Percentiles rank a stretch among this genome's conserved stretches.
phyloP scores from a whole-genome alignment of 2,888 invertebrate species.

The Sphaeridia pumilis region DNA sequence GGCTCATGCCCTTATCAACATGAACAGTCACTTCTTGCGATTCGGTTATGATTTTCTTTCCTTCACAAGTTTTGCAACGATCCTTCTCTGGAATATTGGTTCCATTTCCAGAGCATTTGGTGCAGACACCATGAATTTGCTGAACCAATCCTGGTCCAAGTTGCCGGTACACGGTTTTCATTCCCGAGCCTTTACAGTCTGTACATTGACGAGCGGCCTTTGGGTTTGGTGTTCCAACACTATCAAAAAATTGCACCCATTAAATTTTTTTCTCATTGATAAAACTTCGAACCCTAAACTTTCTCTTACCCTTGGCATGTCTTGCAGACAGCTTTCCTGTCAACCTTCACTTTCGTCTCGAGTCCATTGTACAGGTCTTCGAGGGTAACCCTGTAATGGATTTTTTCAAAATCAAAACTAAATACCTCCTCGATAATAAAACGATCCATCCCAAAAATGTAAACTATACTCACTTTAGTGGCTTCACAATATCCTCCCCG shows the following conservation, averaged over 20 bases:
- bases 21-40: constrained; percentile 74
- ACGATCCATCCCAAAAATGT: background rate
- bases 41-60: constrained; percentile 70
- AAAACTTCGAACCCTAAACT: background rate
- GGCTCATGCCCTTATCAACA: constrained; percentile 78
- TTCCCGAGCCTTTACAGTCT: constrained; percentile 64
- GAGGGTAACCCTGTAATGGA: constrained; percentile 55
- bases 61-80: constrained; percentile 67
- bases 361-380: constrained; percentile 88
- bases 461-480: constrained; percentile 49
- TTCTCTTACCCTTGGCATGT: constrained; percentile 56
- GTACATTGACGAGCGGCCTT: constrained; percentile 56
- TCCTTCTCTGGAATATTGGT: constrained; percentile 63
- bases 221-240: constrained; percentile 24
- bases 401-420: constrained; percentile 14
- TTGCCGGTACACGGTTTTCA: constrained; percentile 61
- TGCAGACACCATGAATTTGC: constrained; percentile 42
- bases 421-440: background rate
- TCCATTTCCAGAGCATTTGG: constrained; percentile 44
- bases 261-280: background rate
- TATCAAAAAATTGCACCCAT: constrained; percentile 7
- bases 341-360: constrained; percentile 65
- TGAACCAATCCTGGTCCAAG: constrained; percentile 55
- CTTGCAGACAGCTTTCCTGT: constrained; percentile 67
- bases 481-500: constrained; percentile 74